Conservation (phyloP, 2,797 vertebrate genomes). For the Selene dorsalis region DNA sequence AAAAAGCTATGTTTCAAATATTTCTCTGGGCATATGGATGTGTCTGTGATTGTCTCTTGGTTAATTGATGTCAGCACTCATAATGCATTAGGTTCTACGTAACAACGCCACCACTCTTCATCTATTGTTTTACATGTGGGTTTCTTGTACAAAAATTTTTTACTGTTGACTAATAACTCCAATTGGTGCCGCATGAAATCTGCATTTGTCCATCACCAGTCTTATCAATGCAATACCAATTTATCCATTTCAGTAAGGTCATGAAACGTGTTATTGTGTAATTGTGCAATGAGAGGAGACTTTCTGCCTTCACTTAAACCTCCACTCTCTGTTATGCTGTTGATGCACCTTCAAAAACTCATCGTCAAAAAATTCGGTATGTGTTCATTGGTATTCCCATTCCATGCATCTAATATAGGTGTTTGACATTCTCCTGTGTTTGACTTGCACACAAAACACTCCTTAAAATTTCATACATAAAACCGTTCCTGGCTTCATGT, state of each 20-base stretch:
- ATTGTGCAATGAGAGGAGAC: constrained; percentile 57
- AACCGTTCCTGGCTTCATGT: constrained; percentile 42
- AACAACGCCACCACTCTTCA: constrained; percentile 51
- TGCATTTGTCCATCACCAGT: constrained; percentile 69
- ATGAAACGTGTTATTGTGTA: constrained; percentile 61
- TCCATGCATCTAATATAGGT: constrained; percentile 60
- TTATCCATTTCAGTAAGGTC: constrained; percentile 59
- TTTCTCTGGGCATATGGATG: constrained; percentile 80
- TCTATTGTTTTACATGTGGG: constrained; percentile 71
- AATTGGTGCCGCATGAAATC: constrained; percentile 78
- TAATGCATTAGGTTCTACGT: constrained; percentile 66
- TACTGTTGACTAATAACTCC: constrained; percentile 69
- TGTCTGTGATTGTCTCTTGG: constrained; percentile 81
- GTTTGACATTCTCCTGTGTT: constrained; percentile 71
- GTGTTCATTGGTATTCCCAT: constrained; percentile 59
- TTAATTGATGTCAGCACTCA: constrained; percentile 79
- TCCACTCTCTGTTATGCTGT: constrained; percentile 62
- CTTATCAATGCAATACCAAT: constrained; percentile 62
- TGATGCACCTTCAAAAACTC: constrained; percentile 58
- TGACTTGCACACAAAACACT: constrained; percentile 61
- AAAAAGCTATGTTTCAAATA: constrained; percentile 83
- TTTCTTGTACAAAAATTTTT: constrained; percentile 71
- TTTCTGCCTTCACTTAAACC: constrained; percentile 66
- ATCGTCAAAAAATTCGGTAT: constrained; percentile 67
- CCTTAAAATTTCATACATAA: constrained; percentile 22